Evolutionary conservation across 2,888 invertebrate genomes (phyloP).

Genomic region (Sylvicola fuscatus): DNA sequence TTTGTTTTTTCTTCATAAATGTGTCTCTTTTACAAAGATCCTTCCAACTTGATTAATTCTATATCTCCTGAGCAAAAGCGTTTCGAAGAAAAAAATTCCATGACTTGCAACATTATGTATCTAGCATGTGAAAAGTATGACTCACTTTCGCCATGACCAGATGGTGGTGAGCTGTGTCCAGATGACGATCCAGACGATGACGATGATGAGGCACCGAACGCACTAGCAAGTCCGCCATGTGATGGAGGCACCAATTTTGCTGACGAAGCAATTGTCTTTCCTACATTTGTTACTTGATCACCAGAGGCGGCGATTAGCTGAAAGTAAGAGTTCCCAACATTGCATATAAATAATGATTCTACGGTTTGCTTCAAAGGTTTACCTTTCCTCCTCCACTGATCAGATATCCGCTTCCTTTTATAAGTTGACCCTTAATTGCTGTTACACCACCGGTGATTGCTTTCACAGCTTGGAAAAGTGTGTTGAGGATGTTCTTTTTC

Average conservation of each 20-base stretch:
- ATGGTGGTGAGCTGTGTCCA: constrained; percentile 10
- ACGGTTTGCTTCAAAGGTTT: constrained; percentile 3
- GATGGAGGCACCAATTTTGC: constrained; percentile 36
- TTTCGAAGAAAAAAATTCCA: too few relatives aligned
- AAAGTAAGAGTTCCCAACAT: too few relatives aligned
- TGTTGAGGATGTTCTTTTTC: constrained; percentile 63
- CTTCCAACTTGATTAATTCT: too few relatives aligned
- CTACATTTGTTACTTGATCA: constrained; percentile 57
- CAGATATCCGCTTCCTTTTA: constrained; percentile 61
- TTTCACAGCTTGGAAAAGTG: constrained; percentile 69
- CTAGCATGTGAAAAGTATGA: too few relatives aligned
- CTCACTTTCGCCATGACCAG: constrained; percentile 23
- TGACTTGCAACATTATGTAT: too few relatives aligned
- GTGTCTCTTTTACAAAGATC: too few relatives aligned
- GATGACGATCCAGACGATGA: constrained; percentile 4
- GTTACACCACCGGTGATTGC: constrained; percentile 74
- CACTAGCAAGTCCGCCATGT: constrained; percentile 3
- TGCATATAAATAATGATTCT: constrained; percentile 11
- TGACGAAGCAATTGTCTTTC: constrained; percentile 57
- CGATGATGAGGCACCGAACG: constrained; percentile 2
- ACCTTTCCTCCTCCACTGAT: constrained; percentile 37
- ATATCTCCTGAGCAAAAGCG: too few relatives aligned
- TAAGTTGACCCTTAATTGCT: constrained; percentile 69
- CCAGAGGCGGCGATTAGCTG: constrained; percentile 52
- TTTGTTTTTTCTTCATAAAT: too few relatives aligned